phyloP scores from a whole-genome alignment of 2,888 invertebrate species.

The Melinaea menophilus region DNA sequence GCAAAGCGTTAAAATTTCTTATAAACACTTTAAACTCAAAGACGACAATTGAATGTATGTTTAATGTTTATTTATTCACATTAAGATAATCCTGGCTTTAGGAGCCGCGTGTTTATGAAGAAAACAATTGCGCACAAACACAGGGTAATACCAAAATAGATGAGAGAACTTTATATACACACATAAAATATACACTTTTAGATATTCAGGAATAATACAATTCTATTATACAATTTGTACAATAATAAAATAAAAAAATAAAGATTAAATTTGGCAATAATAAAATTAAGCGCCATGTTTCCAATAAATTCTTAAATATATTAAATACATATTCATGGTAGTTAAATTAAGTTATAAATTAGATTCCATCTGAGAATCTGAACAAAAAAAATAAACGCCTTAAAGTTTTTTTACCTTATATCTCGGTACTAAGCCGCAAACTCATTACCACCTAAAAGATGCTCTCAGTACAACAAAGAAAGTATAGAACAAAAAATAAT shows the following conservation, averaged over 20 bases:
- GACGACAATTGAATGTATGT: conserved; percentile 15
- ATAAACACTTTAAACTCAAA: conserved; percentile 10
- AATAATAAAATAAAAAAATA: too few species aligned
- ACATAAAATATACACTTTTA: conserved; percentile 9
- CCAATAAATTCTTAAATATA: neutral
- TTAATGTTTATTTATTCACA: conserved; percentile 28
- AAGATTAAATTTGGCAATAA: too few species aligned
- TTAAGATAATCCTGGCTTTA: conserved; percentile 32
- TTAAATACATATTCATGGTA: neutral
- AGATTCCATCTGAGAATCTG: too few species aligned
- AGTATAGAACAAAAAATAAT: conserved; percentile 9
- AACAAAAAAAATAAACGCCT: too few species aligned
- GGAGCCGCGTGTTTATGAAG: conserved; percentile 48
- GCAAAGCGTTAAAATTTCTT: too few species aligned
- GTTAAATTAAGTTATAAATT: neutral
- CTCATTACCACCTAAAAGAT: conserved; percentile 13
- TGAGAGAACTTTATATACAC: neutral
- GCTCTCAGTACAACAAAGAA: conserved; percentile 4
- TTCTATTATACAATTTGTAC: too few species aligned
- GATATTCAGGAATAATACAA: too few species aligned
- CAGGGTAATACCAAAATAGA: conserved; percentile 15
- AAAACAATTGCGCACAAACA: conserved; percentile 43
- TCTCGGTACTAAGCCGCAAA: neutral
- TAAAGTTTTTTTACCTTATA: too few species aligned
- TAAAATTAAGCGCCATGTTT: too few species aligned